phyloP scores from a whole-genome alignment of 2,888 invertebrate species.

The Gari tellinella region DNA sequence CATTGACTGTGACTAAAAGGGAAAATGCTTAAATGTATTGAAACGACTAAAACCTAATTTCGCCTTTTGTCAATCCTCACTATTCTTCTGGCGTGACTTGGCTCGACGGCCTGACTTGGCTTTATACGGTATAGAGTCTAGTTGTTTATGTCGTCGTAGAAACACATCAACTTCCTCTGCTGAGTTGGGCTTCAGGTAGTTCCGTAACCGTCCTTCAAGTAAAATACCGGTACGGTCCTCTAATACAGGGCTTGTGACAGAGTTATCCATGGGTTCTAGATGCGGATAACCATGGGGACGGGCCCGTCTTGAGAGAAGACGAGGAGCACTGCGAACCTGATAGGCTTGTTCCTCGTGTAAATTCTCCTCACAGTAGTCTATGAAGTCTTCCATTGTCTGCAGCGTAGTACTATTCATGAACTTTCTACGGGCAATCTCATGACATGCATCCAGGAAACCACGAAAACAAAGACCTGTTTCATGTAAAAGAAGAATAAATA shows the following conservation, averaged over 20 bases:
- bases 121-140: constrained; percentile 32
- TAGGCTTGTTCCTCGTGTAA: constrained; percentile 61
- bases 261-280: constrained; percentile 43
- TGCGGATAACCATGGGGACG: constrained; percentile 57
- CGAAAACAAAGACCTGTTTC: constrained; percentile 81
- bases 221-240: constrained; percentile 54
- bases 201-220: constrained; percentile 32
- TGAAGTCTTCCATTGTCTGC: constrained; percentile 73
- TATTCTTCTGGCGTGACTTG: constrained; percentile 32
- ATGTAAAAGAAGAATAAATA: too few species aligned
- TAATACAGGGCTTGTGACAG: constrained; percentile 22
- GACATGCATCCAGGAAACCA: constrained; percentile 81
- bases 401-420: constrained; percentile 64
- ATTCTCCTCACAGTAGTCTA: constrained; percentile 75
- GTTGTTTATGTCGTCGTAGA: constrained; percentile 44
- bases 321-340: constrained; percentile 48
- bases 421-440: constrained; percentile 76
- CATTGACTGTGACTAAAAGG: too few species aligned
- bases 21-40: too few species aligned
- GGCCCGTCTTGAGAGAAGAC: constrained; percentile 51
- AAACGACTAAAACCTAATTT: too few species aligned
- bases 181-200: constrained; percentile 53
- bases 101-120: not conserved
- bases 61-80: constrained; percentile 8
- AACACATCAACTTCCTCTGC: constrained; percentile 62